phyloP scores from a whole-genome alignment of 2,113 vertebrate genomes.

The Seriola rivoliana region DNA sequence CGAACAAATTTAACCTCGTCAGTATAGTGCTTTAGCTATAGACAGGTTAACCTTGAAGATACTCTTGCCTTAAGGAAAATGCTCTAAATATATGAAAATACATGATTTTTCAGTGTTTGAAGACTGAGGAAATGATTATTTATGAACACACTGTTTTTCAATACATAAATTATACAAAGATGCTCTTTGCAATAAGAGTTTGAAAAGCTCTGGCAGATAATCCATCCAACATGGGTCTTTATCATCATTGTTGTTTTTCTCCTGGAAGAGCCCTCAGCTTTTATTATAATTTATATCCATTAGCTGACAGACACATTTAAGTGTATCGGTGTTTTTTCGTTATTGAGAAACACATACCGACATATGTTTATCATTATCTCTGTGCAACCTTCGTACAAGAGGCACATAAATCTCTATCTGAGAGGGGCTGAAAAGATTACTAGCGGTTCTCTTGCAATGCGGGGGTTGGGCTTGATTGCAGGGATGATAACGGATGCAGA shows the following conservation, averaged over 20 bases:
- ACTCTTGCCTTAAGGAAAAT: constrained; percentile 35
- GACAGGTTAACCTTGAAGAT: constrained; percentile 35
- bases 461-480: constrained; percentile 7
- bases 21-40: background rate
- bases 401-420: constrained; percentile 52
- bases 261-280: constrained; percentile 24
- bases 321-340: constrained; percentile 25
- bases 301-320: constrained; percentile 50
- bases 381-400: constrained; percentile 14
- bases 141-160: constrained; percentile 54
- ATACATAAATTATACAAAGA: constrained; percentile 61
- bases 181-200: constrained; percentile 46
- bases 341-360: constrained; percentile 15
- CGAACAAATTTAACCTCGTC: background rate
- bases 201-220: constrained; percentile 59
- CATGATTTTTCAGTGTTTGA: constrained; percentile 30
- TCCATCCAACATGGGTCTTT: constrained; percentile 46
- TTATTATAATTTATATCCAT: constrained; percentile 44
- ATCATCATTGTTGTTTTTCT: constrained; percentile 37
- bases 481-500: constrained; percentile 29
- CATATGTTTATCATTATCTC: constrained; percentile 54
- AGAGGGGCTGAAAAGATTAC: constrained; percentile 46
- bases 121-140: constrained; percentile 38
- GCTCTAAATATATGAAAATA: constrained; percentile 28
- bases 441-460: background rate